phyloP scores from a whole-genome alignment of 2,888 invertebrate species.

The Caenorhabditis japonica region DNA sequence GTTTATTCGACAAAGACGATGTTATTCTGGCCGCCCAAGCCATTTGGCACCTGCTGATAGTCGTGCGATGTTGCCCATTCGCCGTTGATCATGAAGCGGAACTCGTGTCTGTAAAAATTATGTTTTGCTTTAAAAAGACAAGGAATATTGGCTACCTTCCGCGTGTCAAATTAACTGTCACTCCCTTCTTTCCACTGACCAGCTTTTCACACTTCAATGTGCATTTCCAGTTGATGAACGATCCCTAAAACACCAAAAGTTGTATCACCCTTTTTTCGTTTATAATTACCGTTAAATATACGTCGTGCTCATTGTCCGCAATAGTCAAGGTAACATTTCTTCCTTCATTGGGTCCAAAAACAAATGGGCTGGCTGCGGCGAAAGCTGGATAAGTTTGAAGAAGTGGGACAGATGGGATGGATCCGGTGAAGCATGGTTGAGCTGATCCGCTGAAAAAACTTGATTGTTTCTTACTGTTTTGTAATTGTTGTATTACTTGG shows the following conservation, averaged over 20 bases:
- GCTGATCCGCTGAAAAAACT: constrained; percentile 30
- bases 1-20: constrained; percentile 61
- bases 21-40: constrained; percentile 64
- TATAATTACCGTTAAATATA: constrained; percentile 64
- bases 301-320: constrained; percentile 57
- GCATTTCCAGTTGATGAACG: constrained; percentile 73
- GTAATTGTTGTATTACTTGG: constrained; percentile 30
- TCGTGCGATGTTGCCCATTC: constrained; percentile 63
- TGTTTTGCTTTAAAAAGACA: background rate
- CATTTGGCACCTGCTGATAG: constrained; percentile 62
- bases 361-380: constrained; percentile 30
- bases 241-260: constrained; percentile 55
- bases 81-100: constrained; percentile 72
- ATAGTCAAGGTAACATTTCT: constrained; percentile 64
- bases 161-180: constrained; percentile 67
- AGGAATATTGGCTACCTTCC: constrained; percentile 64
- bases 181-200: constrained; percentile 58
- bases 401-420: constrained; percentile 39
- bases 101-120: constrained; percentile 61
- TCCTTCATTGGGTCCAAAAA: constrained; percentile 32
- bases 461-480: no score
- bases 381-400: constrained; percentile 38
- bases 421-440: constrained; percentile 32
- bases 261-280: background rate
- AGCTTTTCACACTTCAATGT: constrained; percentile 65